These are phyloP conservation scores for Uria aalge DNA, from an alignment of 2,113 vertebrate genomes.

Conservation along the genomic window DNA sequence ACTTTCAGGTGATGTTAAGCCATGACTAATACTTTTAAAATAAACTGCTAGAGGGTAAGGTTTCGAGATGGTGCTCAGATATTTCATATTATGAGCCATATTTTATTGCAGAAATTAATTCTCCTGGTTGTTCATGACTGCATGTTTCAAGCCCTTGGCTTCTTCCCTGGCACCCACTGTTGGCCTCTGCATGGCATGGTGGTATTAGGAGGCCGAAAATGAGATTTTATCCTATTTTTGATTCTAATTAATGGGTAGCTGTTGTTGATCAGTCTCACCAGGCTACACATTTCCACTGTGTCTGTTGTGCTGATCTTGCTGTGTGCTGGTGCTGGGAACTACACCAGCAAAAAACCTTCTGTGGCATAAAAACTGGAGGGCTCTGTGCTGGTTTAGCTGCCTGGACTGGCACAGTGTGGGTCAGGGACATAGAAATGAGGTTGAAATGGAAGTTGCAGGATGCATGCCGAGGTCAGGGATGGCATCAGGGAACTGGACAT, in stretches of 20 bases:
- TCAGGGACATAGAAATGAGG: accelerated
- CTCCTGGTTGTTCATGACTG: not conserved
- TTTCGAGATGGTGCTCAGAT: not conserved
- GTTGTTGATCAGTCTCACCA: not conserved
- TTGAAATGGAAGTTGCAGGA: not conserved
- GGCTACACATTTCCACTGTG: not conserved
- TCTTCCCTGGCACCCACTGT: not conserved
- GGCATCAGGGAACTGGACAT: not conserved
- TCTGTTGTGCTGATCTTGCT: not conserved
- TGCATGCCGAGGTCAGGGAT: not conserved
- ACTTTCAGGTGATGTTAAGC: not conserved
- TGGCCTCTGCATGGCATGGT: not conserved
- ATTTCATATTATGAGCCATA: not conserved
- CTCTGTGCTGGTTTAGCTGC: not conserved
- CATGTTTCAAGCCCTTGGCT: not conserved
- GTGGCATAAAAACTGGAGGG: not conserved
- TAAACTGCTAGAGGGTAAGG: not conserved
- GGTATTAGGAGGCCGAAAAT: not conserved
- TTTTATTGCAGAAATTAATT: conserved; percentile 36
- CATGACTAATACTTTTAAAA: not conserved
- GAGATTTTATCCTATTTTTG: not conserved
- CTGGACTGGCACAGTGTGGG: not conserved
- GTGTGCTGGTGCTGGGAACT: not conserved
- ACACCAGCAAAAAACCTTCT: not conserved
- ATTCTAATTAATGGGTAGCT: not conserved